Percentiles rank a stretch among this genome's conserved stretches.
Evolutionary conservation across 2,797 vertebrate species (phyloP).

Genomic region (Prionace glauca): DNA sequence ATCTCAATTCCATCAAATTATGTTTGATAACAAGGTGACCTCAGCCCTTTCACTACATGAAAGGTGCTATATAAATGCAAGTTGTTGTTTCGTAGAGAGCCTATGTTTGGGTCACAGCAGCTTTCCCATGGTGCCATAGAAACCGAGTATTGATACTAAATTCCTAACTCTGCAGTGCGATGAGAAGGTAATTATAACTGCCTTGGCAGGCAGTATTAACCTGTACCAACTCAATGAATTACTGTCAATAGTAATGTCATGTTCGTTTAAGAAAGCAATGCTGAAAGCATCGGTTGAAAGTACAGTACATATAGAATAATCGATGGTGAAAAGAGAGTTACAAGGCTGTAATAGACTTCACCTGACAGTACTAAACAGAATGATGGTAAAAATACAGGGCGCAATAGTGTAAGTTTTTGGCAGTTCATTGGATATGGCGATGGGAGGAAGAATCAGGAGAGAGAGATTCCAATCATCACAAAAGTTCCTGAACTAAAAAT

Average conservation of each 20-base stretch:
- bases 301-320: conserved; percentile 18
- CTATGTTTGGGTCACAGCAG: background rate
- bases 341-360: conserved; percentile 3
- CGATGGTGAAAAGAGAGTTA: background rate
- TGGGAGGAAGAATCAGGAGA: background rate
- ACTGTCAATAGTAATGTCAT: conserved; percentile 25
- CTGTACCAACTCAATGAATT: conserved; percentile 10
- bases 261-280: conserved; percentile 27
- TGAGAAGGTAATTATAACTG: conserved; percentile 17
- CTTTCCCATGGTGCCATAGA: background rate
- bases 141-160: background rate
- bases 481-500: background rate
- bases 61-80: background rate
- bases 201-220: conserved; percentile 28
- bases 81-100: background rate
- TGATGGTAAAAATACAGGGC: background rate
- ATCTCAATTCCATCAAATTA: background rate
- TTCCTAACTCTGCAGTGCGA: background rate
- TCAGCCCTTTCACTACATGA: background rate
- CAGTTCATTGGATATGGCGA: background rate
- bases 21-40: background rate
- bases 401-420: background rate
- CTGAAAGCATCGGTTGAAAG: background rate
- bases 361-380: background rate
- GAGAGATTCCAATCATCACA: background rate